Evolutionary conservation across 2,888 invertebrate species (phyloP).

Genomic region (Polyommatus iphigenia): DNA sequence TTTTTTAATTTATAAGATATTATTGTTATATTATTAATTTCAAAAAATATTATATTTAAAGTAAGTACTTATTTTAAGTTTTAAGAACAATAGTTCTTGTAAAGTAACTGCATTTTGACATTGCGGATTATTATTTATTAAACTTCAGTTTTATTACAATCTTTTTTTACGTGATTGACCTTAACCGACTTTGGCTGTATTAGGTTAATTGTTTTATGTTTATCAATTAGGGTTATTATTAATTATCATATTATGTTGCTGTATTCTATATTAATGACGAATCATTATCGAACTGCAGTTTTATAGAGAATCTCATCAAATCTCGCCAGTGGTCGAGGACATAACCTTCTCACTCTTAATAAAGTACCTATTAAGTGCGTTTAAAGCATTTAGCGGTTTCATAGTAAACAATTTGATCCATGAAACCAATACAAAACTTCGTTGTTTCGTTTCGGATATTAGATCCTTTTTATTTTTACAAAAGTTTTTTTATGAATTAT

Average conservation of each 20-base stretch:
- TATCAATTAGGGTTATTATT: not conserved
- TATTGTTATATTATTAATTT: too few relatives aligned
- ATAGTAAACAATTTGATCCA: not conserved
- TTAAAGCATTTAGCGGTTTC: too few relatives aligned
- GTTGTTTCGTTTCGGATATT: not conserved
- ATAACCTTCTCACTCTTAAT: not conserved
- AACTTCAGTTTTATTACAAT: slow-evolving; percentile 1
- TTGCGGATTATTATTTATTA: not conserved
- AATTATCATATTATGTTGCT: not conserved
- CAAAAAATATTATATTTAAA: too few relatives aligned
- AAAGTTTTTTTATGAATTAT: not conserved
- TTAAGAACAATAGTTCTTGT: too few relatives aligned
- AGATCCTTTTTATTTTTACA: not conserved
- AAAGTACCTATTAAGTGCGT: not conserved
- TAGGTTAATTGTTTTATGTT: slow-evolving; percentile 1
- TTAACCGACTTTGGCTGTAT: slow-evolving; percentile 13
- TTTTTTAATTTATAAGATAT: too few relatives aligned
- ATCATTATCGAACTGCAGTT: not conserved
- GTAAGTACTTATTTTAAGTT: too few relatives aligned
- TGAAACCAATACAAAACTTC: not conserved
- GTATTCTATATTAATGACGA: not conserved
- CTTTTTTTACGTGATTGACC: slow-evolving; percentile 9
- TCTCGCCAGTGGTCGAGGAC: not conserved
- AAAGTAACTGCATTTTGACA: slow-evolving; percentile 10
- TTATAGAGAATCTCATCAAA: not conserved